phyloP scores from a whole-genome alignment of 2,113 vertebrate genomes.

The Cebus imitator region DNA sequence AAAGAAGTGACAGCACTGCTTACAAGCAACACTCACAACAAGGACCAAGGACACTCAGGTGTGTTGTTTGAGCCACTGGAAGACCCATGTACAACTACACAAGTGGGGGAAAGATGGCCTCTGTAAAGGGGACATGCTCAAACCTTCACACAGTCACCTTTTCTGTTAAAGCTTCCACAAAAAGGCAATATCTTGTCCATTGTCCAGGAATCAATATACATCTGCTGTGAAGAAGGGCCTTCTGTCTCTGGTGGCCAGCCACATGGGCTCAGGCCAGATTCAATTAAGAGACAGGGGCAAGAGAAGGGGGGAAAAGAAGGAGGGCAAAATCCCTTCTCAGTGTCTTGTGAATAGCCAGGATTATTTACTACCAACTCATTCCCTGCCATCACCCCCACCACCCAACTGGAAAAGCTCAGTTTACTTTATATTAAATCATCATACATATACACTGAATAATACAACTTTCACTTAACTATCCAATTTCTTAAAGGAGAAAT shows the following conservation, averaged over 20 bases:
- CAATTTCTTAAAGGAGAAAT: constrained; percentile 47
- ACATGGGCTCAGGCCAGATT: background rate
- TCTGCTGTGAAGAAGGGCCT: background rate
- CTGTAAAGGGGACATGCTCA: background rate
- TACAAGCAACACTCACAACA: background rate
- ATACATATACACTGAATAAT: background rate
- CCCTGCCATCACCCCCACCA: background rate
- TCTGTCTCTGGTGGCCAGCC: background rate
- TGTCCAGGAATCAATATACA: background rate
- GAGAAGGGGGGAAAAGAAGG: background rate
- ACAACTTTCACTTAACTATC: constrained; percentile 2
- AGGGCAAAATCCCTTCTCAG: background rate
- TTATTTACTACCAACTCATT: background rate
- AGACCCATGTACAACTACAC: background rate
- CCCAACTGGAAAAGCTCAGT: background rate
- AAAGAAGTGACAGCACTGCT: background rate
- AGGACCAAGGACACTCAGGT: background rate
- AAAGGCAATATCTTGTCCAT: background rate
- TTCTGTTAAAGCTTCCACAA: background rate
- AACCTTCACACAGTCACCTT: background rate
- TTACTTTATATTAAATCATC: background rate
- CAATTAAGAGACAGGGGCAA: background rate
- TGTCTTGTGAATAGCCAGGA: background rate
- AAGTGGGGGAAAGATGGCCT: background rate
- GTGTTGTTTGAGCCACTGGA: background rate